Conservation (phyloP, 1,140 invertebrate genomes). For the Himalopsyche phryganea region DNA sequence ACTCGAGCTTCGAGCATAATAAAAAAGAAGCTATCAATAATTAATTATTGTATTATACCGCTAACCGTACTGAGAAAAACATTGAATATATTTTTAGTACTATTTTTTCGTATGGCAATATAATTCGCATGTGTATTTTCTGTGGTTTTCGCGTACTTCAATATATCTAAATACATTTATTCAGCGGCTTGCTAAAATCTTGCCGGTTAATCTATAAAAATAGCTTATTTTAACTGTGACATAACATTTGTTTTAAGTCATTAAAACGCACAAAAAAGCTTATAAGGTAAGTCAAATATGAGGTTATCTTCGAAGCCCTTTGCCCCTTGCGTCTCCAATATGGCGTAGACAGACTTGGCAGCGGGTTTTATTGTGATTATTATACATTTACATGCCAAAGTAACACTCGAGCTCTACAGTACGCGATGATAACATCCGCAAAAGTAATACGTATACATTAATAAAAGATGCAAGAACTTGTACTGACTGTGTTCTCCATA, state of each 20-base stretch:
- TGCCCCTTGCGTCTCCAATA: conserved; percentile 15
- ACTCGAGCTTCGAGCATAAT: too few relatives aligned
- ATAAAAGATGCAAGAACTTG: conserved; percentile 26
- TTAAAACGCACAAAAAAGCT: too few relatives aligned
- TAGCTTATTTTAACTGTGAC: too few relatives aligned
- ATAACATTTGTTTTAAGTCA: too few relatives aligned
- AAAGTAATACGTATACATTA: conserved; percentile 8
- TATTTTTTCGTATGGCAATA: neutral
- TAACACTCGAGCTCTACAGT: conserved; percentile 5
- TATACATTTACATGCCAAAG: conserved; percentile 14
- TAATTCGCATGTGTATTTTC: neutral
- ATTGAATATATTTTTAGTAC: too few relatives aligned
- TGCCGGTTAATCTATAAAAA: too few relatives aligned
- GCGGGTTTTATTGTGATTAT: conserved; percentile 13
- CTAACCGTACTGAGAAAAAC: too few relatives aligned
- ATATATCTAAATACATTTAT: too few relatives aligned
- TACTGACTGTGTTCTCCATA: conserved; percentile 19
- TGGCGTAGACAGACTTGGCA: conserved; percentile 24
- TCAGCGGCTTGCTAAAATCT: too few relatives aligned
- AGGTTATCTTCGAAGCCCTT: conserved; percentile 23
- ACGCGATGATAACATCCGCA: neutral
- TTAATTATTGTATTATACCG: too few relatives aligned
- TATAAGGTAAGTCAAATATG: neutral
- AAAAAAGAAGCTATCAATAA: too few relatives aligned
- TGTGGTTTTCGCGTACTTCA: too few relatives aligned